These are phyloP conservation scores for Acrocera orbiculus DNA, from an alignment of 2,888 invertebrate genomes.

Conservation along the genomic window DNA sequence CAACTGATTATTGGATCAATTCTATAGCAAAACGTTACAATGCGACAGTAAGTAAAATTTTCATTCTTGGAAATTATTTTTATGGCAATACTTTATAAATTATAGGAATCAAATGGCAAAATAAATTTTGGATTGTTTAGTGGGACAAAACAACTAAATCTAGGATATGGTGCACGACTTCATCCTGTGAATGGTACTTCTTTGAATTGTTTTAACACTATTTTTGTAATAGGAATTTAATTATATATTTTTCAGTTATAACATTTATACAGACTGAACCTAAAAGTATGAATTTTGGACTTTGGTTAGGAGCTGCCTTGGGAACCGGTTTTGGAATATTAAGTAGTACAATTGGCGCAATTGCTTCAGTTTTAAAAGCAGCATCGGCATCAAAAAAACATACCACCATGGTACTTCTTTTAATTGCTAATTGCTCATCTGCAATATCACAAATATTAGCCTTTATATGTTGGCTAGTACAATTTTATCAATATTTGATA, in stretches of 20 bases:
- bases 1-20: conserved; percentile 61
- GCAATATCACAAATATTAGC: conserved; percentile 59
- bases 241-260: conserved; percentile 18
- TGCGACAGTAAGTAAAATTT: conserved; percentile 21
- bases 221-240: conserved; percentile 2
- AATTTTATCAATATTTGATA: conserved; percentile 64
- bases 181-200: conserved; percentile 54
- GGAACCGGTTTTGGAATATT: conserved; percentile 29
- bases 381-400: conserved; percentile 28
- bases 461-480: conserved; percentile 64
- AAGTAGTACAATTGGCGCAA: conserved; percentile 27
- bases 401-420: conserved; percentile 24
- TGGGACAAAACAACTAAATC: conserved; percentile 66
- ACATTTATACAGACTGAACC: conserved; percentile 24
- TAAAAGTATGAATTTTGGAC: conserved; percentile 25
- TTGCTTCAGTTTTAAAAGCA: conserved; percentile 27
- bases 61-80: neutral
- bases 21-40: conserved; percentile 42
- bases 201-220: neutral
- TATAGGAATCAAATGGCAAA: conserved; percentile 38
- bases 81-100: neutral
- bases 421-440: conserved; percentile 31
- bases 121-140: conserved; percentile 75
- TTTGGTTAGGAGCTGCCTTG: conserved; percentile 28
- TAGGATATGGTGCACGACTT: conserved; percentile 62